Evolutionary conservation across 2,797 vertebrate genomes (phyloP).

Genomic region (Xenentodon cancila): DNA sequence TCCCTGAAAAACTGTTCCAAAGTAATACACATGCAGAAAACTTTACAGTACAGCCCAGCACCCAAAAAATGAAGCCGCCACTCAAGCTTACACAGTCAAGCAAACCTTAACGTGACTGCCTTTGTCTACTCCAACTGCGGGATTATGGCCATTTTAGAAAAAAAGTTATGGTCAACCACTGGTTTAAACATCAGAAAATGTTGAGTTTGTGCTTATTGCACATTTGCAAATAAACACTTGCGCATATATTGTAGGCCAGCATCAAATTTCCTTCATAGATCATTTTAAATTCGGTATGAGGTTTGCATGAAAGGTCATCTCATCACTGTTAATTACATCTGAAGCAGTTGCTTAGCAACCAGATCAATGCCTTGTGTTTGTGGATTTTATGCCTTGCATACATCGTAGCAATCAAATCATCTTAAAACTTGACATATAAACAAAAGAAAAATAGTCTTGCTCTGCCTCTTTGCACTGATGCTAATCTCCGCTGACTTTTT

Average conservation of each 20-base stretch:
- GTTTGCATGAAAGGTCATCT: neutral
- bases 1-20: too few relatives aligned
- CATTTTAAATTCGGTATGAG: neutral
- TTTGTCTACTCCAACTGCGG: too few relatives aligned
- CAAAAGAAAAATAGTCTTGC: neutral
- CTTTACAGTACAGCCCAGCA: too few relatives aligned
- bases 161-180: too few relatives aligned
- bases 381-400: slow-evolving; percentile 1
- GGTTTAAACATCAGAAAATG: too few relatives aligned
- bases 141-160: too few relatives aligned
- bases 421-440: neutral
- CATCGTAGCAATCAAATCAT: neutral
- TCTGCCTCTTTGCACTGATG: neutral
- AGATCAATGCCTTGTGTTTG: neutral
- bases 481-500: neutral
- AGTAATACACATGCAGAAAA: too few relatives aligned
- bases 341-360: neutral
- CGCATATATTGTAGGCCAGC: neutral
- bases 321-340: neutral
- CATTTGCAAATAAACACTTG: neutral
- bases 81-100: too few relatives aligned
- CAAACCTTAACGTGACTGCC: too few relatives aligned
- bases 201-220: neutral
- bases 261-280: neutral
- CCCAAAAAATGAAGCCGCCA: too few relatives aligned